Evolutionary conservation across 2,113 vertebrate species (phyloP).

Genomic region (Scalopus aquaticus): DNA sequence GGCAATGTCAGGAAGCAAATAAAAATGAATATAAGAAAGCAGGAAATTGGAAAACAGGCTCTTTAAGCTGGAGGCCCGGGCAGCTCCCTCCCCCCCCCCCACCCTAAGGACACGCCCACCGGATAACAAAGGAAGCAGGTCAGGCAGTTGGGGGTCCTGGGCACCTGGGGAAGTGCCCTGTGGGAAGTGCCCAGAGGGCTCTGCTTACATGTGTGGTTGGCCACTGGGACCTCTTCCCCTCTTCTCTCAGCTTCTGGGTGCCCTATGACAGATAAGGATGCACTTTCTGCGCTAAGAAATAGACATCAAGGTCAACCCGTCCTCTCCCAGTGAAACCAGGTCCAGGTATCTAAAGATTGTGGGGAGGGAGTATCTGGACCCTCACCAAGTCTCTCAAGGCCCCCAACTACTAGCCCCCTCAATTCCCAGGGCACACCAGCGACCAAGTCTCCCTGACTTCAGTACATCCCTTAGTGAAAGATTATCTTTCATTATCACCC

Average conservation of each 20-base stretch:
- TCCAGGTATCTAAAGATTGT: neutral
- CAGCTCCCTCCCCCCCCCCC: neutral
- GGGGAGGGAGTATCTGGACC: fast-evolving
- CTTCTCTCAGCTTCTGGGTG: neutral
- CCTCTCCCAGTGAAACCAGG: neutral
- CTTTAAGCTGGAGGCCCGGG: no score
- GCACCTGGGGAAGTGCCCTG: fast-evolving
- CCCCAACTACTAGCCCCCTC: neutral
- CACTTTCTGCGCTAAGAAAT: neutral
- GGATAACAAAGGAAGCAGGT: neutral
- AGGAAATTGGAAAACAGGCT: neutral
- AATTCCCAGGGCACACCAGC: neutral
- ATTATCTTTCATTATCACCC: no score
- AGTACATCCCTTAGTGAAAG: no score
- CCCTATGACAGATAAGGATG: neutral
- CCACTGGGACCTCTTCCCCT: fast-evolving
- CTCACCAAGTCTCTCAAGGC: neutral
- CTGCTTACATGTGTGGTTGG: no score
- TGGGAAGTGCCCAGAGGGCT: fast-evolving
- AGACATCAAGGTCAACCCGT: neutral
- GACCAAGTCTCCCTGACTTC: no score
- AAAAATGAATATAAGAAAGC: neutral
- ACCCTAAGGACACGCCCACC: no score
- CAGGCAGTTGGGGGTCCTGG: fast-evolving
- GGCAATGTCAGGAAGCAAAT: neutral